Evolutionary conservation across 2,888 invertebrate genomes (phyloP), one percentile per base, ranked within the genome.

Genomic region (Lordiphosa fenestrarum): DNA sequence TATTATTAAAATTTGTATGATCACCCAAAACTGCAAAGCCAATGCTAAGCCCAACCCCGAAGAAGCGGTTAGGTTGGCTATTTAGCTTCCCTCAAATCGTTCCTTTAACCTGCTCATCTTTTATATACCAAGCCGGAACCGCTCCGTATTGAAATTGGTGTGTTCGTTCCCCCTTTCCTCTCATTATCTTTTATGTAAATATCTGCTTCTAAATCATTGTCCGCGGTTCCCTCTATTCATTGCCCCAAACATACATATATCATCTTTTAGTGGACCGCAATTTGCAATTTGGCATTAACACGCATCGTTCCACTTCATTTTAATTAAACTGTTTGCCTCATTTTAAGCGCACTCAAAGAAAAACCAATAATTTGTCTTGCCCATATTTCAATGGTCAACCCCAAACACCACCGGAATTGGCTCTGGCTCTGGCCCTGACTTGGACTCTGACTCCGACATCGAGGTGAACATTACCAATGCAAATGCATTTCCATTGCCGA

Each of bases 301-400:
- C 85, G 84, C 66, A 70, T 59, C 67, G 62, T 53, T 69, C 66
- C 78, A 65, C 65, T 84, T 65, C 58, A 62, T 77, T 78, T 73
- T 70, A 65, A 80, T 73, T 71, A 78, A 82, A 78, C 80, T 66
- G 73, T 58, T 74, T 61, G 53, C 62, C 62, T 63, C 64, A 49
- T 66, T 80, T 80, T 47, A 50, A 69, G 61, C 59, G 51, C 62
- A 54, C 71, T 77, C 78, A 71, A 63, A 68, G 78, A 69, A 84
- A 84, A 65, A 71, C 84, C 82, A 82, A 82, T 82, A 72, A 78
- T 82, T 84, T 78, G 71, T 70, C 72, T 74, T 73, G 41, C 52
- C 64, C 67, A 78, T 80, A 80, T 78, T 83, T 83, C 69, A 83
- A 58, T 73, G 63, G 63, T 13, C 44, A 40, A 6, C 23, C 23